These are phyloP conservation scores for Scaptomyza parva DNA, from an alignment of 2,888 invertebrate species.

Conservation along the genomic window DNA sequence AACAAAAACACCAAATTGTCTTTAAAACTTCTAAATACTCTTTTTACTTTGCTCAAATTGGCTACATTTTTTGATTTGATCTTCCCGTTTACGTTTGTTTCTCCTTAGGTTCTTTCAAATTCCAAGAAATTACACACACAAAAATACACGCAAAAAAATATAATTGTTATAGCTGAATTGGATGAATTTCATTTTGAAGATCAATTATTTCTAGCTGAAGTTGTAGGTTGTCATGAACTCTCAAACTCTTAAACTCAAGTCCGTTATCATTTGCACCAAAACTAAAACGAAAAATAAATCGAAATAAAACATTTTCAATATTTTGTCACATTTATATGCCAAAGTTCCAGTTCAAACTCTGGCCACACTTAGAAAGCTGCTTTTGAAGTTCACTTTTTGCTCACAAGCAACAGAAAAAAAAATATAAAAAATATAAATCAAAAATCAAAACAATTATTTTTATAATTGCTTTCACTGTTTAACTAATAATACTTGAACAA, in stretches of 20 bases:
- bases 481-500: constrained; percentile 32
- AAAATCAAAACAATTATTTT: constrained; percentile 48
- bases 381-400: constrained; percentile 38
- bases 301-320: constrained; percentile 22
- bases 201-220: constrained; percentile 6
- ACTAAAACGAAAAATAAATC: constrained; percentile 10
- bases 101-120: constrained; percentile 33
- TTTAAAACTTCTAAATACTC: background rate
- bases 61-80: constrained; percentile 36
- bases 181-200: constrained; percentile 40
- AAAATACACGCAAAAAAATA: constrained; percentile 49
- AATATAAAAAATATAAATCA: constrained; percentile 2
- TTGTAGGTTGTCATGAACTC: constrained; percentile 20
- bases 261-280: constrained; percentile 38
- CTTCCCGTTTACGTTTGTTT: constrained; percentile 8
- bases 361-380: constrained; percentile 19
- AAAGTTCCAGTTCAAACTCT: constrained; percentile 9
- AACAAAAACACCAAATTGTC: constrained; percentile 27
- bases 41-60: constrained; percentile 56
- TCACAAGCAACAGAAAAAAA: constrained; percentile 12
- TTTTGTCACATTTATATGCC: constrained; percentile 15
- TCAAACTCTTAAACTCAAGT: constrained; percentile 38
- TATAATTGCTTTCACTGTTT: constrained; percentile 75
- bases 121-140: constrained; percentile 58
- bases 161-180: constrained; percentile 38